Evolutionary conservation across 2,797 vertebrate species (phyloP).

Genomic region (Brachymystax lenok): DNA sequence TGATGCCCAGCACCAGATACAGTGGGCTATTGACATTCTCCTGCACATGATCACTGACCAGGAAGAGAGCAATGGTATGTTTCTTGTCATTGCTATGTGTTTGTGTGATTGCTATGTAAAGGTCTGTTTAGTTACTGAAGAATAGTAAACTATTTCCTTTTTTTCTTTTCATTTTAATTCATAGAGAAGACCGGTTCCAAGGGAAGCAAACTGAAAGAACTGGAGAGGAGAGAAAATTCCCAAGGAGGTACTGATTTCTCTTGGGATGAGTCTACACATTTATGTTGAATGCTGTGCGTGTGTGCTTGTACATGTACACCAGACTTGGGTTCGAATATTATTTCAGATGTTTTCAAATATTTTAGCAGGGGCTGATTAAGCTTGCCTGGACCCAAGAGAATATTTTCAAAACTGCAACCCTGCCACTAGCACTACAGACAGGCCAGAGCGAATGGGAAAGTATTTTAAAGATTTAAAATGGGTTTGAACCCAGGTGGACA

Average conservation of each 20-base stretch:
- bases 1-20: constrained; percentile 71
- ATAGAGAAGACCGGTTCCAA: constrained; percentile 6
- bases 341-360: neutral
- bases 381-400: too few species aligned
- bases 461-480: too few species aligned
- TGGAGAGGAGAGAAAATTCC: constrained; percentile 9
- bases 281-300: neutral
- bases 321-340: neutral
- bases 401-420: too few species aligned
- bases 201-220: neutral
- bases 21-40: constrained; percentile 81
- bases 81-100: neutral
- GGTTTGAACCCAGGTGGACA: too few species aligned
- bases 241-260: neutral
- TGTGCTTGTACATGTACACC: constrained; percentile 4
- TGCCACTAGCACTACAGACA: too few species aligned
- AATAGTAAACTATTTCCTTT: constrained; percentile 26
- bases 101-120: neutral
- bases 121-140: neutral
- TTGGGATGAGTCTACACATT: neutral
- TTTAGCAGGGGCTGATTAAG: neutral
- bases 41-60: constrained; percentile 55
- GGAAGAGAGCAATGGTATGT: constrained; percentile 45
- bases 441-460: too few species aligned
- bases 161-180: neutral